Percentiles rank a stretch among this genome's conserved stretches.
phyloP scores from a whole-genome alignment of 2,888 invertebrate genomes.

The Dryomyza anilis region DNA sequence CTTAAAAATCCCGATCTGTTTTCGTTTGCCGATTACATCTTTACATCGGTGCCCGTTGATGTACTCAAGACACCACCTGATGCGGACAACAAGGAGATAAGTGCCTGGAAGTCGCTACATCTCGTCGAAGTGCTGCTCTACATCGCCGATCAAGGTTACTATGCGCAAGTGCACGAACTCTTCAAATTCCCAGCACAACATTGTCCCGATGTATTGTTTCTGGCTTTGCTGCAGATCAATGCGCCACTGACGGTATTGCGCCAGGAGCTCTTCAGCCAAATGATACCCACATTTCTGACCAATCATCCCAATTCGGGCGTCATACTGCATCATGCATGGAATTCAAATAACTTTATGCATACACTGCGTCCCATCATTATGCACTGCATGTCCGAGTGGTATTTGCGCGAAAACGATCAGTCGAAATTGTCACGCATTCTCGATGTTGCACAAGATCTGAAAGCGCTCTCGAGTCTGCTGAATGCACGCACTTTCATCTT shows the following conservation, averaged over 20 bases:
- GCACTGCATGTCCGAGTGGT: slow-evolving; percentile 98
- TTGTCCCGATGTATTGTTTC: slow-evolving; percentile 91
- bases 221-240: slow-evolving; percentile 86
- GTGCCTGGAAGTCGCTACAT: slow-evolving; percentile 91
- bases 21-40: slow-evolving; percentile 90
- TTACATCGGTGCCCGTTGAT: slow-evolving; percentile 84
- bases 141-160: slow-evolving; percentile 86
- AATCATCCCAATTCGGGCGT: slow-evolving; percentile 96
- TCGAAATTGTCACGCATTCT: slow-evolving; percentile 90
- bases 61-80: slow-evolving; percentile 93
- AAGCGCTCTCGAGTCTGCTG: slow-evolving; percentile 87
- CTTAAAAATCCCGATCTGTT: slow-evolving; percentile 92
- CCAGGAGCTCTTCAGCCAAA: slow-evolving; percentile 83
- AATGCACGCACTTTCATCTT: slow-evolving; percentile 94
- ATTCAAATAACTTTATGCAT: slow-evolving; percentile 72
- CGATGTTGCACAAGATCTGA: slow-evolving; percentile 94
- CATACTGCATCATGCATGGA: slow-evolving; percentile 97
- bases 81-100: slow-evolving; percentile 90
- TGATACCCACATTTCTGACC: slow-evolving; percentile 91
- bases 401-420: slow-evolving; percentile 91
- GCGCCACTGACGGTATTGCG: slow-evolving; percentile 78
- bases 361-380: slow-evolving; percentile 83
- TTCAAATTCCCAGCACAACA: slow-evolving; percentile 91
- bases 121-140: slow-evolving; percentile 86
- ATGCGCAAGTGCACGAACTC: slow-evolving; percentile 77